A percentile compares a stretch with the other conserved stretches of the same genome.
These are phyloP conservation scores for Epistrophe grossulariae DNA, from an alignment of 2,888 invertebrate species.

Conservation along the genomic window DNA sequence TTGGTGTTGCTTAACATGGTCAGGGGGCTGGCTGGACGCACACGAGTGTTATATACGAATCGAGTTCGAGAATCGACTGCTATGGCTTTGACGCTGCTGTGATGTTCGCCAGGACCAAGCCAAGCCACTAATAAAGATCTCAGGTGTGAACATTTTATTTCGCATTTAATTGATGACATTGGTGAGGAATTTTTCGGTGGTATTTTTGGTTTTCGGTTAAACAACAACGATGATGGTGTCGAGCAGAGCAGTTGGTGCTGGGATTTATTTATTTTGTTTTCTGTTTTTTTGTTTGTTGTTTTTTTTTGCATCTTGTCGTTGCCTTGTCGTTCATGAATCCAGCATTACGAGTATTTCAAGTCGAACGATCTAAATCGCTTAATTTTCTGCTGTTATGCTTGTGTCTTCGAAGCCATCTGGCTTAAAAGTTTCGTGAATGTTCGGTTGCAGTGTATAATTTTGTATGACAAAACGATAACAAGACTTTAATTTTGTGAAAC, in stretches of 20 bases:
- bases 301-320: conserved; percentile 58
- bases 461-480: conserved; percentile 72
- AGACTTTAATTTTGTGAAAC: conserved; percentile 46
- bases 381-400: conserved; percentile 52
- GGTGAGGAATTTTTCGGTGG: conserved; percentile 82
- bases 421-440: conserved; percentile 44
- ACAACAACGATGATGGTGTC: conserved; percentile 56
- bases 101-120: conserved; percentile 41
- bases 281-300: background rate
- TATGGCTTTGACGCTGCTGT: conserved; percentile 32
- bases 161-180: conserved; percentile 83
- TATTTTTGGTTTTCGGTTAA: conserved; percentile 78
- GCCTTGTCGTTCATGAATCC: conserved; percentile 4
- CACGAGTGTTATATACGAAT: conserved; percentile 47
- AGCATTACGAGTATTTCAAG: conserved; percentile 63
- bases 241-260: conserved; percentile 27
- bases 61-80: conserved; percentile 56
- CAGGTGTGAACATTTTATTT: conserved; percentile 82
- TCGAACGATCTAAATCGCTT: conserved; percentile 68
- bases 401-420: conserved; percentile 56
- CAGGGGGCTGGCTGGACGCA: conserved; percentile 68
- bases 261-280: conserved; percentile 21
- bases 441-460: conserved; percentile 67
- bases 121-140: conserved; percentile 82
- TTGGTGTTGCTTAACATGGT: conserved; percentile 48